Evolutionary conservation across 2,888 invertebrate genomes (phyloP), one percentile per base, ranked within the genome.

Genomic region (Zaprionus obscuricornis): DNA sequence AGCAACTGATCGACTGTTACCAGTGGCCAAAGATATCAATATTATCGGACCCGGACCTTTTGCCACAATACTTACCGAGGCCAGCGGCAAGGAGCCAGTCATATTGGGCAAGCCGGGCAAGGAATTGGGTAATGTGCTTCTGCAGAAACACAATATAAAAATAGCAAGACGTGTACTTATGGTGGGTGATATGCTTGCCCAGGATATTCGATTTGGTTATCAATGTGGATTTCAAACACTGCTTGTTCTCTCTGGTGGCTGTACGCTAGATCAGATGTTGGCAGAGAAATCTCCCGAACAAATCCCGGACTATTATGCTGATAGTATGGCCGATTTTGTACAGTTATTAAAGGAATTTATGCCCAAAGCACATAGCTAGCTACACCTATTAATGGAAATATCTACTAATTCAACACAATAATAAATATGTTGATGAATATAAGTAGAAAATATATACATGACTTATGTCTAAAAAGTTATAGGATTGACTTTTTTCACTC

Each of bases 131-230:
- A 70, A 90, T 0, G 55, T 87, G 57, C 24, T 90, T 2, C 42
- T 73, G 1, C 57, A 79, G 33, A 70, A 65, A n/a, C 90, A 75
- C 34, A 58, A 85, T 1, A 73, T 96, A 13, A 88, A 87, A 0
- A 91, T 94, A 55, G 92, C 95, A 0, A 91, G 91, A 18, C 91
- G 94, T 59, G 94, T 94, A 0, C 89, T 97, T 4, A 96, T 97
- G 92, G 94, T 97, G 82, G 97, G 97, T 22, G 97, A 97, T 88
- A 94, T 95, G 95, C 91, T 95, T 29, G 93, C 94, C 58, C 96
- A 96, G 83, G 97, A 97, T 89, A 92, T 97, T 33, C 91, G 92
- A 0, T 93, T 97, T 67, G 97, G 96, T 0, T 93, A 92, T 45
- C 90, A 91, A 5, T 93, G 92, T 62, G 95, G 95, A 0, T 93